Evolutionary conservation across 2,113 vertebrate genomes (phyloP).

Genomic region (Paralichthys olivaceus): DNA sequence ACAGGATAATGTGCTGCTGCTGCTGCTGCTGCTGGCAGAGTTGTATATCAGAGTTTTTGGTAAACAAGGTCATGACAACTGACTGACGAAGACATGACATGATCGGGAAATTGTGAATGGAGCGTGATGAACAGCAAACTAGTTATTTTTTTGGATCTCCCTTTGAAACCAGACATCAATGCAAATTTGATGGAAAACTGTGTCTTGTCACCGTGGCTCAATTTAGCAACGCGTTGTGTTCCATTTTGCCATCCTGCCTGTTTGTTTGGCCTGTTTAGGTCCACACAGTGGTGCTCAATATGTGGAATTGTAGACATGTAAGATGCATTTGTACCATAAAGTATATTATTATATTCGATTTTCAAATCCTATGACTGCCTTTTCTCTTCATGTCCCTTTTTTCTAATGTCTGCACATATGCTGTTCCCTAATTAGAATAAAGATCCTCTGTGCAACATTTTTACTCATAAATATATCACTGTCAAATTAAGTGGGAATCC

Average conservation of each 20-base stretch:
- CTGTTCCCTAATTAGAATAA: background rate
- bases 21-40: background rate
- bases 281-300: background rate
- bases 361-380: background rate
- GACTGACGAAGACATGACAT: background rate
- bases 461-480: background rate
- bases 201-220: background rate
- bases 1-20: background rate
- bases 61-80: background rate
- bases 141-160: background rate
- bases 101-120: background rate
- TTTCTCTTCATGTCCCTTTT: background rate
- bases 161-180: background rate
- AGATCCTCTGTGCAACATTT: background rate
- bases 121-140: background rate
- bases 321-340: no score
- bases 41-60: background rate
- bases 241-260: background rate
- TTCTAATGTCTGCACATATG: background rate
- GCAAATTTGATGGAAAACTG: constrained; percentile 5
- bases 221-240: background rate
- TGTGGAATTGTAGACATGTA: background rate
- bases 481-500: background rate
- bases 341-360: no score
- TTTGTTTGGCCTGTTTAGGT: background rate